These are phyloP conservation scores for Plectus sambesii DNA, from an alignment of 1,140 invertebrate genomes.

Conservation along the genomic window DNA sequence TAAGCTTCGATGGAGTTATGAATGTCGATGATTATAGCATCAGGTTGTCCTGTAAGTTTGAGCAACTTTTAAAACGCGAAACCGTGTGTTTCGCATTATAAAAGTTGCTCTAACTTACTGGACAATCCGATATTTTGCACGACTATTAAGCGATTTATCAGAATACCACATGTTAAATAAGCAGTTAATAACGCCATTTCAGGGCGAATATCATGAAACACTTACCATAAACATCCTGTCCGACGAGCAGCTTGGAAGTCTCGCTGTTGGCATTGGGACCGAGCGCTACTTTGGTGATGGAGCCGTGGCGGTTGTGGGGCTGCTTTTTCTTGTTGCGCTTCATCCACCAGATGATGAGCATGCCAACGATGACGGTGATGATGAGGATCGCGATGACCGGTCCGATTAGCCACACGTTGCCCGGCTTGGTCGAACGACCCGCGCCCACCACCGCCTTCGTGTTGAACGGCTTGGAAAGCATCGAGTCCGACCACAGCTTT, in stretches of 20 bases:
- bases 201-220: too few species aligned
- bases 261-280: constrained; percentile 33
- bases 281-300: constrained; percentile 35
- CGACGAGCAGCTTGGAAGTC: constrained; percentile 37
- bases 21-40: too few species aligned
- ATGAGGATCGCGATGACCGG: constrained; percentile 50
- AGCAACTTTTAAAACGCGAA: too few species aligned
- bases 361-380: constrained; percentile 46
- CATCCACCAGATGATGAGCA: constrained; percentile 47
- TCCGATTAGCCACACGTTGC: constrained; percentile 63
- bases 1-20: too few species aligned
- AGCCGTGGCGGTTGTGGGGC: constrained; percentile 24
- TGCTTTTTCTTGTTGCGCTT: constrained; percentile 27
- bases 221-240: constrained; percentile 34
- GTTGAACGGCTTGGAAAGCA: constrained; percentile 59
- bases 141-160: too few species aligned
- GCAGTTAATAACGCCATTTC: too few species aligned
- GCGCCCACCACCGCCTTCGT: constrained; percentile 59
- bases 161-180: too few species aligned
- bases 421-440: constrained; percentile 66
- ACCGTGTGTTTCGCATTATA: too few species aligned
- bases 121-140: too few species aligned
- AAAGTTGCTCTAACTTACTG: too few species aligned
- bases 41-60: too few species aligned
- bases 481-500: constrained; percentile 63